Evolutionary conservation across 2,888 invertebrate species (phyloP).

Genomic region (Osedax frankpressi): DNA sequence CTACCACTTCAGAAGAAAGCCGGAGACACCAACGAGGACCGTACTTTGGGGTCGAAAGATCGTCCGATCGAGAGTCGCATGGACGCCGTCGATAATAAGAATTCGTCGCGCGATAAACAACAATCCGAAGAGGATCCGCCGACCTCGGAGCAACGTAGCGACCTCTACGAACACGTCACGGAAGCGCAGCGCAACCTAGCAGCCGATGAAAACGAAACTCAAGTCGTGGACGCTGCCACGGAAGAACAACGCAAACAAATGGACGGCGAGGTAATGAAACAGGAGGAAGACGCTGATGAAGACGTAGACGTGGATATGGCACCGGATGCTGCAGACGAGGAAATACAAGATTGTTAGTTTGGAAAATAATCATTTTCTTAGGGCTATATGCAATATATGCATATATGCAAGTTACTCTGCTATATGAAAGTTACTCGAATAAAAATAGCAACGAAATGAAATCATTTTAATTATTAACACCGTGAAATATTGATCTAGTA

Average conservation of each 20-base stretch:
- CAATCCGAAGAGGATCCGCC: not conserved
- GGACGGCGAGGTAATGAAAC: slow-evolving; percentile 1
- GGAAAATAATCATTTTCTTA: no score
- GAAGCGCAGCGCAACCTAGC: slow-evolving; percentile 45
- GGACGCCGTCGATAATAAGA: slow-evolving; percentile 33
- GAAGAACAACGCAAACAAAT: slow-evolving; percentile 31
- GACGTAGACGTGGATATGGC: slow-evolving; percentile 10
- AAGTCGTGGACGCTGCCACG: slow-evolving; percentile 33
- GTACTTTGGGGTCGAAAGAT: slow-evolving; percentile 38
- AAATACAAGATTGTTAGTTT: no score
- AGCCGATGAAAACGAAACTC: slow-evolving; percentile 27
- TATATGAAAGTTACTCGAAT: no score
- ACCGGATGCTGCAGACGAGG: slow-evolving; percentile 16
- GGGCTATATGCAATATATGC: no score
- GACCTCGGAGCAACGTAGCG: slow-evolving; percentile 15
- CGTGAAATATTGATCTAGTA: no score
- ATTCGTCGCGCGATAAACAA: slow-evolving; percentile 8
- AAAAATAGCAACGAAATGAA: no score
- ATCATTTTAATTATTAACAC: no score
- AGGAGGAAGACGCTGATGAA: slow-evolving; percentile 22
- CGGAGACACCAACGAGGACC: slow-evolving; percentile 33
- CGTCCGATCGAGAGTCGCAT: slow-evolving; percentile 35
- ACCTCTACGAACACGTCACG: slow-evolving; percentile 26
- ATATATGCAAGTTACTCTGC: no score
- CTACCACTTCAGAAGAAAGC: slow-evolving; percentile 25